These are phyloP conservation scores for Agrotis puta DNA, from an alignment of 2,888 invertebrate genomes.

Conservation along the genomic window DNA sequence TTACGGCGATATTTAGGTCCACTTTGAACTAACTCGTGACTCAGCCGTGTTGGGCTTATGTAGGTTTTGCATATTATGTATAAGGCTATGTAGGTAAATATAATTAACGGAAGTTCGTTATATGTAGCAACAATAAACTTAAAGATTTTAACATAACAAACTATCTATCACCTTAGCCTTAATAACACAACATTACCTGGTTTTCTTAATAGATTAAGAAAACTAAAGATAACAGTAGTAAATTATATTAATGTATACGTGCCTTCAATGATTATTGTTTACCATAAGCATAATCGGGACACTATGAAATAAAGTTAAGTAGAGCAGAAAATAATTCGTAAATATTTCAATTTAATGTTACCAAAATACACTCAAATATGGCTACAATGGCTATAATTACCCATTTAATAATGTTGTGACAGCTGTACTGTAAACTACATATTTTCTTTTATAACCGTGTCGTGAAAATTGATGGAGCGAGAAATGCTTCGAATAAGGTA, in stretches of 20 bases:
- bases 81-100: neutral
- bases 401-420: slow-evolving; percentile 24
- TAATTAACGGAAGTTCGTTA: neutral
- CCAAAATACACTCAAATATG: slow-evolving; percentile 23
- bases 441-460: slow-evolving; percentile 54
- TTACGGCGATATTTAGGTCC: slow-evolving; percentile 22
- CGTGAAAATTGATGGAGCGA: slow-evolving; percentile 52
- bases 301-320: slow-evolving; percentile 33
- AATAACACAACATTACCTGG: too few species aligned
- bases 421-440: slow-evolving; percentile 30
- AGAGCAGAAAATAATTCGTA: slow-evolving; percentile 51
- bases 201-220: too few species aligned
- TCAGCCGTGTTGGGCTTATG: slow-evolving; percentile 8
- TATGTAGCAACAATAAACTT: too few species aligned
- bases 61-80: neutral
- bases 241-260: neutral
- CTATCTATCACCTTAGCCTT: too few species aligned
- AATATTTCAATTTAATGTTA: slow-evolving; percentile 31
- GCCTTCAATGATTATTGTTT: neutral
- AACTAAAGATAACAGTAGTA: neutral
- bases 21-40: slow-evolving; percentile 29
- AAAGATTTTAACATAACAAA: neutral
- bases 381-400: slow-evolving; percentile 24
- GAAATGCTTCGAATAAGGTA: slow-evolving; percentile 35
- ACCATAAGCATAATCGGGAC: slow-evolving; percentile 1